phyloP scores from a whole-genome alignment of 2,113 vertebrate species.

The Loxodonta africana region DNA sequence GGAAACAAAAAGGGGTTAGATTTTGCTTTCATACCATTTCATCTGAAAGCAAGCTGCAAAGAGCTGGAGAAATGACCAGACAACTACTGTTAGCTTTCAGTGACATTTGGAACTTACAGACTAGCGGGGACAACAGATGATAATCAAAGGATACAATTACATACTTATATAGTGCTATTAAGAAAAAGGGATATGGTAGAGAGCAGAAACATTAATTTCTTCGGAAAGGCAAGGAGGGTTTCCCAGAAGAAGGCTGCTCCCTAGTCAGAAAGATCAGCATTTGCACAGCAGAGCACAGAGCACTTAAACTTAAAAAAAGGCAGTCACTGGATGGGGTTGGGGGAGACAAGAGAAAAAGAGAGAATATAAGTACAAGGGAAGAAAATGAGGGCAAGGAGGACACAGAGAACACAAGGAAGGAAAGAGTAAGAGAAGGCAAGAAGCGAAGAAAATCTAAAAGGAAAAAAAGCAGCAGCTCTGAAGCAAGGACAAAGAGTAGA shows the following conservation, averaged over 20 bases:
- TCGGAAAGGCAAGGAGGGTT: not conserved
- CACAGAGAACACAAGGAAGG: not conserved
- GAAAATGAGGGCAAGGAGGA: not conserved
- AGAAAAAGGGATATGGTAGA: not conserved
- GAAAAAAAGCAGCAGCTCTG: not conserved
- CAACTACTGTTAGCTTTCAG: not conserved
- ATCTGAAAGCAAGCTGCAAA: not conserved
- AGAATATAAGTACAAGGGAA: not conserved
- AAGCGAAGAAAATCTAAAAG: not conserved
- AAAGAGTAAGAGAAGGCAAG: not conserved
- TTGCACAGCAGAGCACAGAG: not conserved
- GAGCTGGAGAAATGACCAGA: conserved; percentile 12
- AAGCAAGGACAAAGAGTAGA: not conserved
- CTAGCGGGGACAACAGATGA: not conserved
- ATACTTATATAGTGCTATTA: not conserved
- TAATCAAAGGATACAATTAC: not conserved
- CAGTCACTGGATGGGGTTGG: not conserved
- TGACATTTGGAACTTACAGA: not conserved
- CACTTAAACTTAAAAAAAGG: not conserved
- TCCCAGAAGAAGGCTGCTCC: not conserved
- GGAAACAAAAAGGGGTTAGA: not conserved
- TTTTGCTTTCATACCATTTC: not conserved
- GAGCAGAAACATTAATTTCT: not conserved
- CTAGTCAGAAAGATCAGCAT: not conserved
- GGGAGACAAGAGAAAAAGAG: not conserved